Base-by-base conservation (phyloP, 2,113 vertebrate species). In the Prochilodus magdalenae region DNA sequence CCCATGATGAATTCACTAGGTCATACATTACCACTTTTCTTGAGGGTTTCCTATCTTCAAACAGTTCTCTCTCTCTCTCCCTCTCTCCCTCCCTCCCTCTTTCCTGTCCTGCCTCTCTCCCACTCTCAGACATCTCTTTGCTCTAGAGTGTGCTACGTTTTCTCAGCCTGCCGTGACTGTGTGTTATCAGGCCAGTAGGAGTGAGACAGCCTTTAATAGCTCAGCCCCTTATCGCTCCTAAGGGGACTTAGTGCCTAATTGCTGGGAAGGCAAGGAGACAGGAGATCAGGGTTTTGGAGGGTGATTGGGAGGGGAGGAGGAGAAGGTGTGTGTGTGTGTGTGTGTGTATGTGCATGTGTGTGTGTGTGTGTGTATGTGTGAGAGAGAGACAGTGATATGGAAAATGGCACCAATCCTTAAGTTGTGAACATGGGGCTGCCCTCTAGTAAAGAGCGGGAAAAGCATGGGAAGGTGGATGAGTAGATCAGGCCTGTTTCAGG, bases 191-290 rank as follows among this genome's bases (percentile, higher is more conserved):
- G 82, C 87, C 87, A 89, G 79, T 89, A 86, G 84, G 89, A 94
- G 91, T 91, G 92, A 92, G 90, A 83, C 90, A 89, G 91, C 87
- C 90, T 92, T 92, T 94, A 94, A 94, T 94, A 91, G 93, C 93
- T 90, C 90, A 89, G 90, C 27, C 84, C 89, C 90, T 94, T 94
- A 94, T 94, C 93, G 88, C 91, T 90, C 91, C 91, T 87, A 87
- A 92, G 91, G 90, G 93, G 92, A 93, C 93, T 94, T 92, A 90
- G 89, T 85, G 84, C 89, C 93, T 94, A 94, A 94, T 94, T 94
- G 92, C 93, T 90, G 91, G 88, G 91, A 94, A 93, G 90, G 92
- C 90, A 24, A 84, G 88, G 89, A 91, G 83, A 82, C 83, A 79
- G 74, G 67, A 86, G 81, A 86, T 83, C 79, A 87, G 90, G 88